These are phyloP conservation scores for Bactericera cockerelli DNA, from an alignment of 1,140 invertebrate species.

Conservation along the genomic window DNA sequence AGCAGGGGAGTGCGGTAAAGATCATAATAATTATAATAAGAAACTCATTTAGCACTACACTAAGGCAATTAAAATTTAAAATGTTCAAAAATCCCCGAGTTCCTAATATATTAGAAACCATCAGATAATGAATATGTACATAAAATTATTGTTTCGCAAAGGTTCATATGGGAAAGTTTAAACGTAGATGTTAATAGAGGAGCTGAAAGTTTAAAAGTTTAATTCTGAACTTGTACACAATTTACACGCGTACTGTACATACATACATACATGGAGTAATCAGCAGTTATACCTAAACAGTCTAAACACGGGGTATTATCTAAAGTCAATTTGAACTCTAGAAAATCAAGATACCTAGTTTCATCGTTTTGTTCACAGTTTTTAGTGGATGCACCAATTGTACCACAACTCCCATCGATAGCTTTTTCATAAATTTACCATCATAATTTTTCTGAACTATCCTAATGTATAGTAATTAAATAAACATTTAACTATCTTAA, in stretches of 20 bases:
- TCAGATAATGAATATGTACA: conserved; percentile 7
- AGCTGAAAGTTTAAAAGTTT: neutral
- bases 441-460: no score
- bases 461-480: no score
- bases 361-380: no score
- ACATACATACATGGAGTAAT: neutral
- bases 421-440: no score
- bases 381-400: no score
- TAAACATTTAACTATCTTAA: no score
- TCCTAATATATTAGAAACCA: neutral
- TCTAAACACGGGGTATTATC: neutral
- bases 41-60: conserved; percentile 6
- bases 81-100: neutral
- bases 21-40: conserved; percentile 5
- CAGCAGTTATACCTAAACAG: neutral
- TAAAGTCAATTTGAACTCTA: no score
- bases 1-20: no score
- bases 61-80: neutral
- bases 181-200: neutral
- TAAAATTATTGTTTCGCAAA: conserved; percentile 1
- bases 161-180: neutral
- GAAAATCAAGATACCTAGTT: no score
- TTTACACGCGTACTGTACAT: neutral
- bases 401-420: no score
- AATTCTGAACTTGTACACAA: neutral